Evolutionary conservation across 2,888 invertebrate genomes (phyloP).

Genomic region (Megalurothrips usitatus): DNA sequence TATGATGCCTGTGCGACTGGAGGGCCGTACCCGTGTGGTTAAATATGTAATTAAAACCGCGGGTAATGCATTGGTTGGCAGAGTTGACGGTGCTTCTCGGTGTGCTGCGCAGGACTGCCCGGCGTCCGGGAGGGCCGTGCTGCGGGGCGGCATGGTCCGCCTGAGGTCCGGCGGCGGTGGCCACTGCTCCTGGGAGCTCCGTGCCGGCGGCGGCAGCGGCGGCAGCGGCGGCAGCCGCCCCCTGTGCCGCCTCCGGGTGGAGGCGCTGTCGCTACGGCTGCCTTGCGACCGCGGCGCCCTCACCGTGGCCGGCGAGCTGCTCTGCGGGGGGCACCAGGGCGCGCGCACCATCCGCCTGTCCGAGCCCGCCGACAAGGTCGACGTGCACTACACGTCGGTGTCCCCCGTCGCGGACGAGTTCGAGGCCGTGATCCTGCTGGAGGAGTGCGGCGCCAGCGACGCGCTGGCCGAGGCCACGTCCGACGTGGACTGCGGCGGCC

Average conservation of each 20-base stretch:
- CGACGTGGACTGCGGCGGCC: neutral
- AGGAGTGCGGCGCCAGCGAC: neutral
- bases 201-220: neutral
- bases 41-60: too few relatives aligned
- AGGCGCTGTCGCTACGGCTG: neutral
- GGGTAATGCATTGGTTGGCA: too few relatives aligned
- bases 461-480: neutral
- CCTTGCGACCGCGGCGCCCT: neutral
- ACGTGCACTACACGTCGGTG: constrained; percentile 11
- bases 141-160: neutral
- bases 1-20: too few relatives aligned
- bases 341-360: neutral
- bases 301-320: neutral
- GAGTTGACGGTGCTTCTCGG: too few relatives aligned
- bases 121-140: neutral
- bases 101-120: constrained; percentile 4
- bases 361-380: neutral
- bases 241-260: neutral
- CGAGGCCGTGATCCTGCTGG: neutral
- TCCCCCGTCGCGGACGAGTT: neutral
- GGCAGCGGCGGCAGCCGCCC: neutral
- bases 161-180: neutral
- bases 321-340: neutral
- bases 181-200: constrained; percentile 13
- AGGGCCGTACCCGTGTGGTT: too few relatives aligned